phyloP scores from a whole-genome alignment of 37 sponge, comb jelly and placozoan genomes.

The Cladorhizidae sp. region DNA sequence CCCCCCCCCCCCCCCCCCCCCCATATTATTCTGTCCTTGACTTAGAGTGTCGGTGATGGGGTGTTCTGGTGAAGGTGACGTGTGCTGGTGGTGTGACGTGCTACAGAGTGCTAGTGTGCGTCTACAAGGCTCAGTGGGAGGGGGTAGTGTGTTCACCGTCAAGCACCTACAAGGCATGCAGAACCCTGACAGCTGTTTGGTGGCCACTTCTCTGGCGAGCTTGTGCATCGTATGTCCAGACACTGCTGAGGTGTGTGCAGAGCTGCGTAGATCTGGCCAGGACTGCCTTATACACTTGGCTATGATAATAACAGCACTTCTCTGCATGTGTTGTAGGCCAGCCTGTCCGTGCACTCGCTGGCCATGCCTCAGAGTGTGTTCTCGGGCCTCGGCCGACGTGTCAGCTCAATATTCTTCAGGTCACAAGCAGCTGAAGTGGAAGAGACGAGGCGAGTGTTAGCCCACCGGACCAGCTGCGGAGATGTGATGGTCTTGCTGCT shows the following conservation, averaged over 20 bases:
- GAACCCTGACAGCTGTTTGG: not conserved
- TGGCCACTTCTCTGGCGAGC: constrained; percentile 10
- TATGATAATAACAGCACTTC: too few species aligned
- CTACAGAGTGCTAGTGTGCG: not conserved
- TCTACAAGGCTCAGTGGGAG: constrained; percentile 31
- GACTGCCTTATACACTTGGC: too few species aligned
- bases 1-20: too few species aligned
- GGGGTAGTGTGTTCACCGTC: constrained; percentile 3
- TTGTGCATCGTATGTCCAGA: constrained; percentile 16
- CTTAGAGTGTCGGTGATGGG: constrained; percentile 31
- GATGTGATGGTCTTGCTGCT: constrained; percentile 16
- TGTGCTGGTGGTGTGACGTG: constrained; percentile 49
- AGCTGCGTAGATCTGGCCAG: too few species aligned
- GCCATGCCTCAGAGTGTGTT: constrained; percentile 46
- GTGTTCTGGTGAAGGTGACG: constrained; percentile 42
- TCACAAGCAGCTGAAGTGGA: not conserved
- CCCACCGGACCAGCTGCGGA: not conserved
- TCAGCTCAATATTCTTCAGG: constrained; percentile 77
- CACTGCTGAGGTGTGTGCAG: not conserved
- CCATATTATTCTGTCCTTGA: too few species aligned
- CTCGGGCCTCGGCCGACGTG: constrained; percentile 66
- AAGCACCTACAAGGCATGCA: not conserved
- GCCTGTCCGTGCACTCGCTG: constrained; percentile 17
- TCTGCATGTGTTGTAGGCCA: constrained; percentile 2
- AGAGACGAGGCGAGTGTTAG: constrained; percentile 12